Evolutionary conservation across 2,113 vertebrate genomes (phyloP).

Genomic region (Limnothrissa miodon): DNA sequence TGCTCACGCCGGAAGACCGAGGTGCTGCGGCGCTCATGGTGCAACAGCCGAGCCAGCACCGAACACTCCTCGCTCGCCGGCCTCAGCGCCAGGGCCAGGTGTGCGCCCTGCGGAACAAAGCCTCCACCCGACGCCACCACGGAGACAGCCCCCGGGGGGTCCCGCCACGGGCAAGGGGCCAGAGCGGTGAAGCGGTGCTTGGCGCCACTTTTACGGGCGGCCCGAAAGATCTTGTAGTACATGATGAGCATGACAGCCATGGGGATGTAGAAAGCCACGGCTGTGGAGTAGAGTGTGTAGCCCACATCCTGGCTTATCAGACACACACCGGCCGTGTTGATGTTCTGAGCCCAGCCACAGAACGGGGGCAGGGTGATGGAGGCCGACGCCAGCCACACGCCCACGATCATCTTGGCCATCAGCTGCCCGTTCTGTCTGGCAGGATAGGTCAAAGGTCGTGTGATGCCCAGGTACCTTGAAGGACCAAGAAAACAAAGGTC

Average conservation of each 20-base stretch:
- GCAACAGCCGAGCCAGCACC: conserved; percentile 69
- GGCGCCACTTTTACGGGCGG: conserved; percentile 74
- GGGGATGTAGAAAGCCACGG: conserved; percentile 79
- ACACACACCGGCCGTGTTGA: conserved; percentile 73
- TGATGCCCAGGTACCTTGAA: conserved; percentile 76
- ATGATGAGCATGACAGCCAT: conserved; percentile 81
- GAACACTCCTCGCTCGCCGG: conserved; percentile 64
- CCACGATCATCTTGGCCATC: conserved; percentile 80
- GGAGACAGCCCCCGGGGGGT: conserved; percentile 22
- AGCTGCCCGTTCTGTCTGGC: conserved; percentile 76
- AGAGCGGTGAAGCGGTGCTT: conserved; percentile 75
- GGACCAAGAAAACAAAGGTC: conserved; percentile 25
- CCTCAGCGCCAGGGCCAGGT: conserved; percentile 57
- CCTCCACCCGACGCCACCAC: conserved; percentile 64
- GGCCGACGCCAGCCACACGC: conserved; percentile 77
- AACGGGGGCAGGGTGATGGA: conserved; percentile 78
- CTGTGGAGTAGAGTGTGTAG: conserved; percentile 80
- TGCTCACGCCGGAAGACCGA: conserved; percentile 80
- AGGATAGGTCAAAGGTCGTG: conserved; percentile 75
- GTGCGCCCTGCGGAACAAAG: conserved; percentile 71
- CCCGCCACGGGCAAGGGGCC: conserved; percentile 52
- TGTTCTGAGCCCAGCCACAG: conserved; percentile 78
- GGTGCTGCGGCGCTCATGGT: conserved; percentile 72
- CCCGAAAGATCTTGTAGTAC: conserved; percentile 81
- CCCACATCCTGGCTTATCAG: conserved; percentile 80